phyloP scores from a whole-genome alignment of 2,797 vertebrate species.

The Gobio occitaniae region DNA sequence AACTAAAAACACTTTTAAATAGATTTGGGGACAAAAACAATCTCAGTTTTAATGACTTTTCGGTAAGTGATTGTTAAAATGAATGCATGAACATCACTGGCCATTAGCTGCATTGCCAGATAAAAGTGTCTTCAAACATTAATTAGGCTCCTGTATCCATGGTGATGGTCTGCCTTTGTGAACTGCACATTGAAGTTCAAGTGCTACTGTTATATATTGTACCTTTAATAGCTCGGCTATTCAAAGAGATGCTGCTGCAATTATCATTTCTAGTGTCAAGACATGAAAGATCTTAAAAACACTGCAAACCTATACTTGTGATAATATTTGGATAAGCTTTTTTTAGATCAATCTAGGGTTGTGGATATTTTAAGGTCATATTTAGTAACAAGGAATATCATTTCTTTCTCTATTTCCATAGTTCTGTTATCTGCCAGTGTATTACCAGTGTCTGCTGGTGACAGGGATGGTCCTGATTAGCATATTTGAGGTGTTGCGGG shows the following conservation, averaged over 20 bases:
- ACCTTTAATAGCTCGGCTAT: background rate
- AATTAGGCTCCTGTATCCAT: background rate
- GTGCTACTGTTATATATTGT: background rate
- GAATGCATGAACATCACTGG: slow-evolving; percentile 1
- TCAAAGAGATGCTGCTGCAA: background rate
- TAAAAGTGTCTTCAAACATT: slow-evolving; percentile 9
- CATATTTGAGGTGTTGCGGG: slow-evolving; percentile 76
- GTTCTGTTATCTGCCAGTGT: slow-evolving; percentile 78
- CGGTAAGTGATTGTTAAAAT: background rate
- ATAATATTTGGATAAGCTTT: background rate
- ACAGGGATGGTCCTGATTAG: slow-evolving; percentile 80
- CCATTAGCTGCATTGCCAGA: slow-evolving; percentile 11
- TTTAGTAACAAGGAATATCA: background rate
- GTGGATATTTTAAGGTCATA: background rate
- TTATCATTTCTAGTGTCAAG: slow-evolving; percentile 7
- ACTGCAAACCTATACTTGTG: background rate
- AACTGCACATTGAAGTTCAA: background rate
- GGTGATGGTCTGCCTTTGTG: background rate
- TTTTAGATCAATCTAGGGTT: background rate
- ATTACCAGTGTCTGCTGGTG: slow-evolving; percentile 86
- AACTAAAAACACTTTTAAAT: background rate
- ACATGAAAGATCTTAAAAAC: background rate
- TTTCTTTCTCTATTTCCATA: slow-evolving; percentile 59
- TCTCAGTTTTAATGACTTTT: background rate
- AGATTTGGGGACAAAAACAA: background rate